These are phyloP conservation scores for Isoperla grammatica DNA, from an alignment of 2,888 invertebrate genomes.

Conservation along the genomic window DNA sequence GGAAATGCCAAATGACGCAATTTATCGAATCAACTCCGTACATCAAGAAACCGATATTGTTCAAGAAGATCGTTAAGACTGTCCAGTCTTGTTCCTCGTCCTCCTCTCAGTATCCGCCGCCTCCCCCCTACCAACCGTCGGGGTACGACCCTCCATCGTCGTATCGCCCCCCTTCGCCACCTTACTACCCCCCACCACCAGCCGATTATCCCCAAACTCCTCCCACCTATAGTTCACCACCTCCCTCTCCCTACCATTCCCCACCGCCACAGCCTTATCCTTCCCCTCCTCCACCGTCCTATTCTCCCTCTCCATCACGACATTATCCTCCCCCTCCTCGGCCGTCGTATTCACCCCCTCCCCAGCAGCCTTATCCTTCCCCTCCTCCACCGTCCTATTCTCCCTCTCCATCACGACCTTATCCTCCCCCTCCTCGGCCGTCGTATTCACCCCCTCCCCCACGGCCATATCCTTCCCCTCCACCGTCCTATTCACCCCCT, in stretches of 20 bases:
- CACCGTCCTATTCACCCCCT: neutral
- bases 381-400: neutral
- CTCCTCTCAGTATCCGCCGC: too few species aligned
- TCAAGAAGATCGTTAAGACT: too few species aligned
- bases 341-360: neutral
- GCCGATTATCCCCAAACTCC: neutral
- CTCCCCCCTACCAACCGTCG: too few species aligned
- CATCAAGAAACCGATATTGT: too few species aligned
- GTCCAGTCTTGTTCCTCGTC: too few species aligned
- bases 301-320: neutral
- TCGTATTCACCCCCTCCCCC: neutral
- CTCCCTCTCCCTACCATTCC: neutral
- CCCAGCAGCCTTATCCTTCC: neutral
- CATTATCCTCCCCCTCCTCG: neutral
- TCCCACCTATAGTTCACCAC: neutral
- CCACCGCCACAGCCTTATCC: neutral
- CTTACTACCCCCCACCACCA: neutral
- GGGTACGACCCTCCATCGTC: too few species aligned
- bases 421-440: neutral
- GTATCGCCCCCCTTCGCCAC: neutral
- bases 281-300: neutral
- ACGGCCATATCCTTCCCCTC: neutral
- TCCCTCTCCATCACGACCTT: neutral
- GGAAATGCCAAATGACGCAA: too few species aligned
- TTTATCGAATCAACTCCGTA: too few species aligned